Conservation (phyloP, 2,113 vertebrate species). For the Oophaga pumilio region DNA sequence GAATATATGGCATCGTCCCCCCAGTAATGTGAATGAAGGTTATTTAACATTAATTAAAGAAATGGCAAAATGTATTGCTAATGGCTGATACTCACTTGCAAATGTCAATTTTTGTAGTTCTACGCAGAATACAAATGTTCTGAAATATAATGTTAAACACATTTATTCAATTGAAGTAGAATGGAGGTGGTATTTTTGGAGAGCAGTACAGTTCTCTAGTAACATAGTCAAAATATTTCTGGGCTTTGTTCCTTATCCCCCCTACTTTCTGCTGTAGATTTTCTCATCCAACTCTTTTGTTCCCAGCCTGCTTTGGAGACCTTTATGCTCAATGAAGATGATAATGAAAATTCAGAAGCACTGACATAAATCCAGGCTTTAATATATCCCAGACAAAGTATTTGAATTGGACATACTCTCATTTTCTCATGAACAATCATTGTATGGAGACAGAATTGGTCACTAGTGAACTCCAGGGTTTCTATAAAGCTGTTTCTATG, state of each 20-base stretch:
- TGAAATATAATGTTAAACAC: slow-evolving; percentile 28
- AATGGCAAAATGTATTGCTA: not conserved
- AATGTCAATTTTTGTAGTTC: not conserved
- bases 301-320: slow-evolving; percentile 40
- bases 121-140: not conserved
- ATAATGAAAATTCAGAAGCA: slow-evolving; percentile 51
- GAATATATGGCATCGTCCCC: too few relatives aligned
- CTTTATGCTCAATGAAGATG: slow-evolving; percentile 30
- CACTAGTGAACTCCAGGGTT: slow-evolving; percentile 11
- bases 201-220: slow-evolving; percentile 1
- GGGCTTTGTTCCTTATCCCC: slow-evolving; percentile 20
- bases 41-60: not conserved
- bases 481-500: not conserved
- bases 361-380: slow-evolving; percentile 13
- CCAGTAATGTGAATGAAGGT: not conserved
- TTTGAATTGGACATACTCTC: slow-evolving; percentile 39
- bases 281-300: slow-evolving; percentile 20
- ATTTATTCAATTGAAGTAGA: slow-evolving; percentile 32
- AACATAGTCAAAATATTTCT: slow-evolving; percentile 16
- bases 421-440: slow-evolving; percentile 24
- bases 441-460: slow-evolving; percentile 32
- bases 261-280: slow-evolving; percentile 1
- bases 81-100: not conserved
- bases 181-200: slow-evolving; percentile 12
- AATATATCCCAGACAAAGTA: slow-evolving; percentile 33